These are phyloP conservation scores for Sphecodes monilicornis DNA, from an alignment of 2,888 invertebrate species.

Conservation along the genomic window DNA sequence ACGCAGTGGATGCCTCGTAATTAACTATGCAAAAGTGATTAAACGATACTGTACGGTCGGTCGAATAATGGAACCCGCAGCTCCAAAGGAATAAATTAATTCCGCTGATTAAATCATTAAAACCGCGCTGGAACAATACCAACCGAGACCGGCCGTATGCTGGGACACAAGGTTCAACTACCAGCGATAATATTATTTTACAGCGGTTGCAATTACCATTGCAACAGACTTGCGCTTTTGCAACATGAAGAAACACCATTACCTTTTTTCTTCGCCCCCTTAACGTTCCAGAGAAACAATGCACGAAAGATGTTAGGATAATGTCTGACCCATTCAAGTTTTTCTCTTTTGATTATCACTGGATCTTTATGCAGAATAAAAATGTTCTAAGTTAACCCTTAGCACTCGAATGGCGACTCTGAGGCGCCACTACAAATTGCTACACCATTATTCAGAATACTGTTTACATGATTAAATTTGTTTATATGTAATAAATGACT, in stretches of 20 bases:
- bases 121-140: slow-evolving; percentile 5
- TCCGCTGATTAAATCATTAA: slow-evolving; percentile 34
- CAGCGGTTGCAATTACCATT: not conserved
- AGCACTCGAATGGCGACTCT: too few relatives aligned
- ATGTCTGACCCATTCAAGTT: not conserved
- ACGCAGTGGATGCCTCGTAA: not conserved
- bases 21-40: slow-evolving; percentile 40
- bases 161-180: slow-evolving; percentile 7
- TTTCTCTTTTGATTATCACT: not conserved
- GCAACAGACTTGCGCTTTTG: not conserved
- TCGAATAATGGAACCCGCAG: slow-evolving; percentile 7
- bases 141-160: not conserved
- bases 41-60: slow-evolving; percentile 30
- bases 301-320: not conserved
- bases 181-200: slow-evolving; percentile 31
- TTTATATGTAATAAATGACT: too few relatives aligned
- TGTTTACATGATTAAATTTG: too few relatives aligned
- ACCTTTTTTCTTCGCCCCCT: not conserved
- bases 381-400: too few relatives aligned
- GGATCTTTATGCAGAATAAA: not conserved
- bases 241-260: not conserved
- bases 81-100: slow-evolving; percentile 37
- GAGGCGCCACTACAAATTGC: too few relatives aligned
- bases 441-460: too few relatives aligned
- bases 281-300: not conserved